These are phyloP conservation scores for Zaprionus bogoriensis DNA, from an alignment of 2,888 invertebrate genomes.

Conservation along the genomic window DNA sequence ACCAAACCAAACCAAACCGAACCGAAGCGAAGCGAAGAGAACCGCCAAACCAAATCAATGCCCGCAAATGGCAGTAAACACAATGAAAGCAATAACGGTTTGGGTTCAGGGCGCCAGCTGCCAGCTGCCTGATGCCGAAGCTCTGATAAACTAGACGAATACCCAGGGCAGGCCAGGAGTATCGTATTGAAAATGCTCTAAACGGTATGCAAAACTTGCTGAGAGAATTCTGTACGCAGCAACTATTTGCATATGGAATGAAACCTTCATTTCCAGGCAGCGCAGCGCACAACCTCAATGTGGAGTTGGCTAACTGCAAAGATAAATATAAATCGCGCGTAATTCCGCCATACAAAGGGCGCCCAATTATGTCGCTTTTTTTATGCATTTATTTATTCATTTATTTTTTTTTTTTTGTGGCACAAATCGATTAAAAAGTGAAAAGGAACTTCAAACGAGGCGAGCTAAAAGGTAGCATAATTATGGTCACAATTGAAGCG, in stretches of 20 bases:
- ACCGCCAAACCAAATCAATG: constrained; percentile 63
- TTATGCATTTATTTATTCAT: no score
- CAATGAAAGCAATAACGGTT: constrained; percentile 20
- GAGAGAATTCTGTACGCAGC: background rate
- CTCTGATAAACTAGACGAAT: constrained; percentile 5
- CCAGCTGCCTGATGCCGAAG: background rate
- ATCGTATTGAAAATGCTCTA: background rate
- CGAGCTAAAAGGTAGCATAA: background rate
- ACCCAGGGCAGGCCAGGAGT: background rate
- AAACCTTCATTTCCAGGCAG: background rate
- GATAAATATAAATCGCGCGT: constrained; percentile 75
- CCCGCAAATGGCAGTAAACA: constrained; percentile 47
- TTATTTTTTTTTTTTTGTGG: constrained; percentile 39
- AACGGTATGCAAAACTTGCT: background rate
- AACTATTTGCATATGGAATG: background rate
- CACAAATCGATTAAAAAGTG: constrained; percentile 69
- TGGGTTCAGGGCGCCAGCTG: no score
- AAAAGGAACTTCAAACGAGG: constrained; percentile 38
- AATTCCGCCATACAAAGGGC: constrained; percentile 67
- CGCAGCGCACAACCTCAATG: no score
- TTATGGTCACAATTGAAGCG: background rate
- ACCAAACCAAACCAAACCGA: constrained; percentile 23
- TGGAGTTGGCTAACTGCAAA: constrained; percentile 68
- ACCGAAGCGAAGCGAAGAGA: constrained; percentile 24
- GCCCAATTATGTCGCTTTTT: no score